phyloP scores from a whole-genome alignment of 2,888 invertebrate species.

The Rhingia rostrata region DNA sequence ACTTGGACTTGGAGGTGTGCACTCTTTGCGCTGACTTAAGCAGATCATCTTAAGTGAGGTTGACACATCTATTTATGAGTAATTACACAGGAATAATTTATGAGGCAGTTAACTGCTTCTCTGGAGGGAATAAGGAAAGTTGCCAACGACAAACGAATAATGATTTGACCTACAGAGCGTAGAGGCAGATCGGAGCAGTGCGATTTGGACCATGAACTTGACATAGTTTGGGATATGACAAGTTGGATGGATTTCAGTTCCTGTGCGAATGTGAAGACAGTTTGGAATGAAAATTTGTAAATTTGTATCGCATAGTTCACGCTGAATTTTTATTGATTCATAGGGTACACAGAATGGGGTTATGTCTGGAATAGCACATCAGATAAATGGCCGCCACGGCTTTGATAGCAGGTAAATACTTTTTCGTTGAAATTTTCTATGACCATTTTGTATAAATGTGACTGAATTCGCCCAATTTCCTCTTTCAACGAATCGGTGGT shows the following conservation, averaged over 20 bases:
- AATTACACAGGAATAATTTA: slow-evolving; percentile 72
- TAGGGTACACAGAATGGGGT: too few species aligned
- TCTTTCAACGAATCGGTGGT: too few species aligned
- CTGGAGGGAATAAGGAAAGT: slow-evolving; percentile 30
- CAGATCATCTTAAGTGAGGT: slow-evolving; percentile 64
- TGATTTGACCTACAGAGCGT: slow-evolving; percentile 44
- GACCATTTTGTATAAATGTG: too few species aligned
- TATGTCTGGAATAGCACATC: too few species aligned
- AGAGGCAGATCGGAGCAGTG: background rate
- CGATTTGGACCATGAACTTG: slow-evolving; percentile 61
- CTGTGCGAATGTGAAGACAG: background rate
- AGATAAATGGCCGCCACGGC: too few species aligned
- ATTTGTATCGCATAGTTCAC: too few species aligned
- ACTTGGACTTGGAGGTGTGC: slow-evolving; percentile 47
- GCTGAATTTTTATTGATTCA: too few species aligned
- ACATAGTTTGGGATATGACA: slow-evolving; percentile 44
- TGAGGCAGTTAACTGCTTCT: slow-evolving; percentile 17
- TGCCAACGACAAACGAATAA: slow-evolving; percentile 16
- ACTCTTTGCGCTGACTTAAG: slow-evolving; percentile 38
- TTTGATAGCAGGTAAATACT: too few species aligned
- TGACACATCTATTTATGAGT: slow-evolving; percentile 70
- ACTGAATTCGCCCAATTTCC: too few species aligned
- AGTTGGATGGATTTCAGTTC: background rate
- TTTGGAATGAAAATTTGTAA: too few species aligned
- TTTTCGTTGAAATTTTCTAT: too few species aligned